A percentile compares a stretch with the other conserved stretches of the same genome.
Conservation (phyloP, 2,113 vertebrate genomes). For the Synchiropus splendidus region DNA sequence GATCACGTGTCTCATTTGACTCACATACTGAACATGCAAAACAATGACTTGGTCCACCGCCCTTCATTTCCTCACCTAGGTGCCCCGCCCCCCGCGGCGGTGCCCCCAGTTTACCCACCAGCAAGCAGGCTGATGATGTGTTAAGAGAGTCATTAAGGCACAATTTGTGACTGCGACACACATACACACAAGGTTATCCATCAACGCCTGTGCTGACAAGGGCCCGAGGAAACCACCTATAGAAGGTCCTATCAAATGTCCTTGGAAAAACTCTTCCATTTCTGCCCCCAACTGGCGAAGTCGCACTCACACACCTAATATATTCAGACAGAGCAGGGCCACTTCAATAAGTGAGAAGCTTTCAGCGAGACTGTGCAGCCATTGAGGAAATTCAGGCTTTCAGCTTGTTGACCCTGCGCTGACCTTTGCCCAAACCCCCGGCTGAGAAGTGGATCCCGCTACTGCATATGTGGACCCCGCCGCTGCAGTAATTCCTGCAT, state of each 20-base stretch:
- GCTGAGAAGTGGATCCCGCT: not conserved
- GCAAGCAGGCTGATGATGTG: conserved; percentile 40
- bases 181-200: conserved; percentile 24
- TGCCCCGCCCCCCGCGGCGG: conserved; percentile 7
- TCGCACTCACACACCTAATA: too few species aligned
- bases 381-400: conserved; percentile 1
- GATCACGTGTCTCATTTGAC: too few species aligned
- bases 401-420: conserved; percentile 25
- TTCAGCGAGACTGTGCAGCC: too few species aligned
- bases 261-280: too few species aligned
- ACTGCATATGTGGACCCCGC: conserved; percentile 16
- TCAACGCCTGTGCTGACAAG: conserved; percentile 14
- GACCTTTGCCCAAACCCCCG: too few species aligned
- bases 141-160: conserved; percentile 50
- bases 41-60: conserved; percentile 23
- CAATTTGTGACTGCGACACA: conserved; percentile 34
- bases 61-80: conserved; percentile 13
- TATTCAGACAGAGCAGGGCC: too few species aligned
- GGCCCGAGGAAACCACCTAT: too few species aligned
- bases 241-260: too few species aligned
- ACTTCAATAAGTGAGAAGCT: too few species aligned
- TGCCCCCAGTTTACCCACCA: conserved; percentile 8
- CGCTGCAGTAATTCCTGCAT: conserved; percentile 19
- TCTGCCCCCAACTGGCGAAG: too few species aligned
- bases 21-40: not conserved